A percentile compares a stretch with the other conserved stretches of the same genome.
Conservation (phyloP, 2,113 vertebrate genomes). For the Notarius quadriscutis region DNA sequence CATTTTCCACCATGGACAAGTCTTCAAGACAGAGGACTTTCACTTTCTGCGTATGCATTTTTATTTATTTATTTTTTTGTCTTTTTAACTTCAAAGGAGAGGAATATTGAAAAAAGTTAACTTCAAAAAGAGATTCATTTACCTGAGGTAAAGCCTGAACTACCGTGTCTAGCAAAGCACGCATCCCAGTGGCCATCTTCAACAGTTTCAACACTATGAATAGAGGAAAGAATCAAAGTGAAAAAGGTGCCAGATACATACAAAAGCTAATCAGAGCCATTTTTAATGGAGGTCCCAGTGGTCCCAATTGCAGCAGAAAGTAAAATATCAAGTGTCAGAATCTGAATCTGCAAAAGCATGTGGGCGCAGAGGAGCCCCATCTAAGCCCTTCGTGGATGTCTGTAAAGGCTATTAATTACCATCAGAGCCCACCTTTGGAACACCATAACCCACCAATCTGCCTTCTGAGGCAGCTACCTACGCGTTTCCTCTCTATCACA, state of each 20-base stretch:
- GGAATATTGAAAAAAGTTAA: not conserved
- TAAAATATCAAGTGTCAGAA: conserved; percentile 10
- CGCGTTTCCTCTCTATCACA: not conserved
- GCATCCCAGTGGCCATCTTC: conserved; percentile 98
- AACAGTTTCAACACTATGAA: conserved; percentile 87
- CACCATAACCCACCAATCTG: not conserved
- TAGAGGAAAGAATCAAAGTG: not conserved
- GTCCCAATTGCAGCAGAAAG: conserved; percentile 53
- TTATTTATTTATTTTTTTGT: not conserved
- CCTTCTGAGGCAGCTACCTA: not conserved
- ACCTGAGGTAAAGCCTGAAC: conserved; percentile 96
- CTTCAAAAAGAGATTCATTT: conserved; percentile 18
- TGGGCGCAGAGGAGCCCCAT: not conserved
- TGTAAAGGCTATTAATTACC: conserved; percentile 37
- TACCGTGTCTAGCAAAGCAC: conserved; percentile 92
- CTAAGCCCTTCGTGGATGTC: not conserved
- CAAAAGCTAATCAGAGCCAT: conserved; percentile 24
- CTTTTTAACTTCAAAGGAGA: not conserved
- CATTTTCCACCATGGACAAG: not conserved
- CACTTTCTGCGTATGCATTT: not conserved
- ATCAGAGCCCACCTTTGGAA: conserved; percentile 22
- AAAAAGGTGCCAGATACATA: conserved; percentile 9
- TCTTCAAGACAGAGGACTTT: not conserved
- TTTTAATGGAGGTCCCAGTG: conserved; percentile 41
- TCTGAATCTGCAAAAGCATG: conserved; percentile 3